Conservation (phyloP, 2,888 invertebrate species). For the Leptopilina myrica region DNA sequence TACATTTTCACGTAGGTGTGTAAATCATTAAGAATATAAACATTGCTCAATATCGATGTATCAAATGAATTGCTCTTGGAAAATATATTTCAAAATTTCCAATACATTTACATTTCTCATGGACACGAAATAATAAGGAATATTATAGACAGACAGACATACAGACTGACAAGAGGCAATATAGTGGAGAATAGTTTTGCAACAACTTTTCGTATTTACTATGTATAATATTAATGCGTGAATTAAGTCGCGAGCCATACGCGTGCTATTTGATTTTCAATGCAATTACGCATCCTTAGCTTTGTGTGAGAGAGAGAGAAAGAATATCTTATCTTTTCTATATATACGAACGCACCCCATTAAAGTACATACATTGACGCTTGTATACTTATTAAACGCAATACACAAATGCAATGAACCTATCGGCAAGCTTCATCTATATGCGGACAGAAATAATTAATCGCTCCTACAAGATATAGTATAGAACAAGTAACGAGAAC, state of each 20-base stretch:
- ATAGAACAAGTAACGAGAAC: slow-evolving; percentile 13
- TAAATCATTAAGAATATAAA: slow-evolving; percentile 35
- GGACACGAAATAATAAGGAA: too few species aligned
- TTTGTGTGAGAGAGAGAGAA: slow-evolving; percentile 28
- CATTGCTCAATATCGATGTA: slow-evolving; percentile 26
- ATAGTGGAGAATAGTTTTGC: background rate
- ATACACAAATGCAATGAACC: slow-evolving; percentile 25
- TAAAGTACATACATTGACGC: slow-evolving; percentile 37
- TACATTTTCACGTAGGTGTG: slow-evolving; percentile 26
- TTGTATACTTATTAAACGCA: slow-evolving; percentile 32
- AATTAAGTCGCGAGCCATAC: slow-evolving; percentile 48
- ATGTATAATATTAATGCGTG: too few species aligned
- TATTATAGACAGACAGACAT: too few species aligned
- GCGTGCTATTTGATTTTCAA: slow-evolving; percentile 58
- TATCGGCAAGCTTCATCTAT: slow-evolving; percentile 24
- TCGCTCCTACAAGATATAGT: slow-evolving; percentile 28
- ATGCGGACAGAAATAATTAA: slow-evolving; percentile 39
- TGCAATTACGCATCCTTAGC: slow-evolving; percentile 55
- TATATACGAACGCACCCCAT: slow-evolving; percentile 18
- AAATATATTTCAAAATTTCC: slow-evolving; percentile 28
- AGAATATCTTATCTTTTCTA: slow-evolving; percentile 57
- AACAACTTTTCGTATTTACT: slow-evolving; percentile 17
- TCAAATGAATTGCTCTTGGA: slow-evolving; percentile 7
- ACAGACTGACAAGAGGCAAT: background rate
- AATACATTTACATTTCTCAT: background rate